These are phyloP conservation scores for Tricholauxania praeusta DNA, from an alignment of 2,888 invertebrate species.

Conservation along the genomic window DNA sequence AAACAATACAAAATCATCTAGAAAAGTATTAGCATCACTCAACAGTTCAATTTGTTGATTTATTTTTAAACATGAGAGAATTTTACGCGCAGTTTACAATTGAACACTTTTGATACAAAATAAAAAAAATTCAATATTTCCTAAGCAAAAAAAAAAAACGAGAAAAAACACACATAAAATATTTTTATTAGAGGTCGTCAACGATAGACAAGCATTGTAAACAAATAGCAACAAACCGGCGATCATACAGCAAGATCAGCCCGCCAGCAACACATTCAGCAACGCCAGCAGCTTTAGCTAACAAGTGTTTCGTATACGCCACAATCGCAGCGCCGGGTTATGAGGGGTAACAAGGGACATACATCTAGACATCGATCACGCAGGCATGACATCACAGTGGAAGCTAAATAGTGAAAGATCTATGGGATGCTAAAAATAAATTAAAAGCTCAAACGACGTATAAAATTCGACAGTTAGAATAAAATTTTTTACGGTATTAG, in stretches of 20 bases:
- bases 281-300: neutral
- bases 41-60: too few species aligned
- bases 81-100: neutral
- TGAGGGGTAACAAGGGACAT: neutral
- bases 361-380: neutral
- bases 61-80: neutral
- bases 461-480: too few species aligned
- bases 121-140: neutral
- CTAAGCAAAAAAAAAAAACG: neutral
- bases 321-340: neutral
- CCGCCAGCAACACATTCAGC: too few species aligned
- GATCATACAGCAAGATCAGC: neutral
- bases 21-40: too few species aligned
- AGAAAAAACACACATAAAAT: neutral
- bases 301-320: neutral
- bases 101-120: neutral
- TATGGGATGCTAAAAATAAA: too few species aligned
- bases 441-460: too few species aligned
- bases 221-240: conserved; percentile 3
- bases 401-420: neutral
- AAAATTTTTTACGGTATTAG: too few species aligned
- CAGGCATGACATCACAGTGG: conserved; percentile 8
- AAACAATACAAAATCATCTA: too few species aligned
- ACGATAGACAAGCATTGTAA: conserved; percentile 8
- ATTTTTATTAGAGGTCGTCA: conserved; percentile 19